Evolutionary conservation across 2,797 vertebrate genomes (phyloP).

Genomic region (Rhincodon typus): DNA sequence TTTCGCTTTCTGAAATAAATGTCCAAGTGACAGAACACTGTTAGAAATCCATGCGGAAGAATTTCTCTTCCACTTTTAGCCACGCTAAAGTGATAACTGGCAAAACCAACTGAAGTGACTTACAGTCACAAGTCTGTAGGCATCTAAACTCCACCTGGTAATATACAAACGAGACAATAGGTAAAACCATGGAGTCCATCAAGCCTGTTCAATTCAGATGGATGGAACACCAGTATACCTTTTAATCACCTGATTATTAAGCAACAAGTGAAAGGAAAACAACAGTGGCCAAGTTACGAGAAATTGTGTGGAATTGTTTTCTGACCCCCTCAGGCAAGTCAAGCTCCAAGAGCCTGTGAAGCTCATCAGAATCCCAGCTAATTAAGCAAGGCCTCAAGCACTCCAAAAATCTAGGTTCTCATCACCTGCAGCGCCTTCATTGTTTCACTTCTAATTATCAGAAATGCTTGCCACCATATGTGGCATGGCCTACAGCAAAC

Average conservation of each 20-base stretch:
- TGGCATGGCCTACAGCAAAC: constrained; percentile 15
- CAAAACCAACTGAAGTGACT: not conserved
- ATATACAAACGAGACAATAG: not conserved
- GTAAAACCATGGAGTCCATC: not conserved
- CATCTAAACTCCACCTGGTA: not conserved
- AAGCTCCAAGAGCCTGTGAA: no score
- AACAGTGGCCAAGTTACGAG: not conserved
- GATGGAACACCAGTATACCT: not conserved
- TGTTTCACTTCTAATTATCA: constrained; percentile 15
- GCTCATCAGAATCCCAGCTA: constrained; percentile 11
- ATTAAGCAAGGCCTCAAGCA: constrained; percentile 20
- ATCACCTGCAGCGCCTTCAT: not conserved
- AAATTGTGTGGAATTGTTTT: not conserved
- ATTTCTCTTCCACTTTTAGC: not conserved
- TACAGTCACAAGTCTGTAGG: not conserved
- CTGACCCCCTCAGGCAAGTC: not conserved
- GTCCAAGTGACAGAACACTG: constrained; percentile 21
- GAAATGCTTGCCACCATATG: not conserved
- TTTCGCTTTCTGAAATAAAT: constrained; percentile 22
- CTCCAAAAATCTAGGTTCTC: constrained; percentile 20
- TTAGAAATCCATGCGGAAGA: not conserved
- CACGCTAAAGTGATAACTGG: not conserved
- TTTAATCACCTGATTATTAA: not conserved
- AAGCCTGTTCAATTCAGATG: not conserved
- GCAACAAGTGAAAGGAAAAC: constrained; percentile 19